Percentiles rank a stretch among this genome's conserved stretches.
Conservation (phyloP, 92 coral and sea anemone genomes). For the Muricea muricata region DNA sequence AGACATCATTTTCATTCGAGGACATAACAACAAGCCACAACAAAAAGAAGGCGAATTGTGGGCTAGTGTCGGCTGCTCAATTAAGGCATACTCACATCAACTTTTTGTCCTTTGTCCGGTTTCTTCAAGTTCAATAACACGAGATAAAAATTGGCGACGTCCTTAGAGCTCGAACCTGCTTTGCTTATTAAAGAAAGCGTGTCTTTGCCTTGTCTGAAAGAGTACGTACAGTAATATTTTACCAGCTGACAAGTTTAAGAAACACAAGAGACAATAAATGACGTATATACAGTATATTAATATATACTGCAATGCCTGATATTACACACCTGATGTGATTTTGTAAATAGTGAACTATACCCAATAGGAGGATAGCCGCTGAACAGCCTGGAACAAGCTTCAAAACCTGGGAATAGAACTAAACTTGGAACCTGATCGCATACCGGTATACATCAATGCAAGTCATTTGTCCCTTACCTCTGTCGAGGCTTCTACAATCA, state of each 20-base stretch:
- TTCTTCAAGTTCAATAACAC: slow-evolving; percentile 34
- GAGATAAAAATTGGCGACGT: slow-evolving; percentile 20
- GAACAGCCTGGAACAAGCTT: slow-evolving; percentile 68
- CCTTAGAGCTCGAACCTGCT: neutral
- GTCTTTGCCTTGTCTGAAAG: slow-evolving; percentile 29
- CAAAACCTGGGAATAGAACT: too few relatives aligned
- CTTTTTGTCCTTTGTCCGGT: slow-evolving; percentile 12
- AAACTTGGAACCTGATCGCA: too few relatives aligned
- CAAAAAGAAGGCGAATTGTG: too few relatives aligned
- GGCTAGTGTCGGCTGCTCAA: too few relatives aligned
- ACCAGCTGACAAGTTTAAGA: too few relatives aligned
- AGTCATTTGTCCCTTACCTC: slow-evolving; percentile 68
- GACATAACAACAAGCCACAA: too few relatives aligned
- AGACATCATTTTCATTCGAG: too few relatives aligned
- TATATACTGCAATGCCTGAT: too few relatives aligned
- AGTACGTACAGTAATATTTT: too few relatives aligned
- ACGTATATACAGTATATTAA: too few relatives aligned
- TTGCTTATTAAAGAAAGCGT: neutral
- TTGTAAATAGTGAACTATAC: slow-evolving; percentile 74
- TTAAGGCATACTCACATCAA: slow-evolving; percentile 27
- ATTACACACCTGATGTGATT: slow-evolving; percentile 78
- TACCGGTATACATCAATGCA: too few relatives aligned
- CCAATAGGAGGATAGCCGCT: slow-evolving; percentile 79
- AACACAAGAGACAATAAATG: too few relatives aligned
- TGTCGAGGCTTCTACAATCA: slow-evolving; percentile 80